Evolutionary conservation across 1,140 invertebrate species (phyloP).

Genomic region (Phortica variegata): DNA sequence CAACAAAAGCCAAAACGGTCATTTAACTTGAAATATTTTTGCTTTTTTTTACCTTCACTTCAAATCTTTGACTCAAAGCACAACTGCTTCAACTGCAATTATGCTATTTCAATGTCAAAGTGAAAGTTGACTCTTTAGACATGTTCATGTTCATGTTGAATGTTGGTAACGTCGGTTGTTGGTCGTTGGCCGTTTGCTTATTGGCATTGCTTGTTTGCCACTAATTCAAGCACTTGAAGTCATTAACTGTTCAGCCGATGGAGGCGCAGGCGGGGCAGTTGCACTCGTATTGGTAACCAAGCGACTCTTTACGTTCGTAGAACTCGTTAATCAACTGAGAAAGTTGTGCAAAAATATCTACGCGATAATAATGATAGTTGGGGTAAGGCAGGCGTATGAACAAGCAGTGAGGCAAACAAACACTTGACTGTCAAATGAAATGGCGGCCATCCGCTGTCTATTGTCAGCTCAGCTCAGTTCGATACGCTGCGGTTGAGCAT

Average conservation of each 20-base stretch:
- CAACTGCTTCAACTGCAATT: constrained; percentile 32
- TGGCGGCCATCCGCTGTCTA: no score
- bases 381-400: no score
- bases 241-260: no score
- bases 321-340: constrained; percentile 52
- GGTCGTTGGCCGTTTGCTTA: background rate
- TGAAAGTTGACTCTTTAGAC: constrained; percentile 52
- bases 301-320: constrained; percentile 35
- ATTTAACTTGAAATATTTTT: constrained; percentile 28
- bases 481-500: no score
- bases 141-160: constrained; percentile 10
- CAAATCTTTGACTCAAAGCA: no score
- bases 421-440: no score
- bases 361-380: no score
- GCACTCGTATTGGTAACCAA: constrained; percentile 36
- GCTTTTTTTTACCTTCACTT: constrained; percentile 32
- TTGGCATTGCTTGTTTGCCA: no score
- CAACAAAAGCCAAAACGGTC: constrained; percentile 30
- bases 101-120: constrained; percentile 56
- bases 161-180: no score
- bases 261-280: constrained; percentile 29
- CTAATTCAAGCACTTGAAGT: no score
- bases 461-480: no score
- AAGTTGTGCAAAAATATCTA: constrained; percentile 37
- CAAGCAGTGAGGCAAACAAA: no score